Percentiles rank a stretch among this genome's conserved stretches.
Conservation (phyloP, 2,797 vertebrate species). For the Megalops cyprinoides region DNA sequence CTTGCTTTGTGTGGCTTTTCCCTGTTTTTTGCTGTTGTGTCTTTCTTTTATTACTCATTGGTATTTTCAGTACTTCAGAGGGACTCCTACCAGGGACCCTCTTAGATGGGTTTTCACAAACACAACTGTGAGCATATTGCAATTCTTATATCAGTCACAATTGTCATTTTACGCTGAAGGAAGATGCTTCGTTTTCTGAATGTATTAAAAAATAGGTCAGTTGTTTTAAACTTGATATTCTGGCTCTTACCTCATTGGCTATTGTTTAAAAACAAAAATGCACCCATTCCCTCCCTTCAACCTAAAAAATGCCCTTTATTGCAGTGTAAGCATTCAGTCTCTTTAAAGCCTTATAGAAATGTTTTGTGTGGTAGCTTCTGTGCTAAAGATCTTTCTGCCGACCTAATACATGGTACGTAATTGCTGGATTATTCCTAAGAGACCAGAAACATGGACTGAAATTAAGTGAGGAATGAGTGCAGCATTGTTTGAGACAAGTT, state of each 20-base stretch:
- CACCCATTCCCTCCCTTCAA: conserved; percentile 24
- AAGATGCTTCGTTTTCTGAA: conserved; percentile 58
- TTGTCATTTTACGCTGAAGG: conserved; percentile 33
- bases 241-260: conserved; percentile 62
- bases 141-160: conserved; percentile 45
- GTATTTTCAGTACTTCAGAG: conserved; percentile 51
- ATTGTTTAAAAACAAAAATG: conserved; percentile 39
- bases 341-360: conserved; percentile 11
- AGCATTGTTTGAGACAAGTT: conserved; percentile 48
- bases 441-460: conserved; percentile 37
- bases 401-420: conserved; percentile 63
- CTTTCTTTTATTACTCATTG: conserved; percentile 47
- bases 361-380: conserved; percentile 22
- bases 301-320: conserved; percentile 41
- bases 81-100: conserved; percentile 49
- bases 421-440: conserved; percentile 49
- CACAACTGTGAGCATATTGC: conserved; percentile 46
- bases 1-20: conserved; percentile 37
- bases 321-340: conserved; percentile 23
- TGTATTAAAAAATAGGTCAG: conserved; percentile 67
- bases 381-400: conserved; percentile 36
- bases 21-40: conserved; percentile 26
- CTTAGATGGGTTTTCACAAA: neutral
- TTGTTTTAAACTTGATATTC: conserved; percentile 68
- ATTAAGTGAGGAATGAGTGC: conserved; percentile 43